Conservation (phyloP, 2,113 vertebrate species). For the Hemiprocne comata region DNA sequence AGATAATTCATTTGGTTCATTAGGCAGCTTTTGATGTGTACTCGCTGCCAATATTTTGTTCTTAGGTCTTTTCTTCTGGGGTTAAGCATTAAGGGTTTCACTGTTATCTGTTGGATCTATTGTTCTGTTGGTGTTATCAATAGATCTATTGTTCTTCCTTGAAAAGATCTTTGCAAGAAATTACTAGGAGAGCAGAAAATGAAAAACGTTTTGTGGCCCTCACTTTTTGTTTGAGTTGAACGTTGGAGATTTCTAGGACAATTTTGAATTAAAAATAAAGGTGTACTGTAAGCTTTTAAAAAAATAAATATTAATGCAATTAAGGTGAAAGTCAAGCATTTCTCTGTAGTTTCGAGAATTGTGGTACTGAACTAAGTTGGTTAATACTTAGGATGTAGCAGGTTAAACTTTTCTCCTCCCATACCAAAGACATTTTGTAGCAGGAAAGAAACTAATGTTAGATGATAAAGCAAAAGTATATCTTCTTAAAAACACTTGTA, state of each 20-base stretch:
- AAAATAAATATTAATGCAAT: not conserved
- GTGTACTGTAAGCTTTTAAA: not conserved
- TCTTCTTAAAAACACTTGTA: not conserved
- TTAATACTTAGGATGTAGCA: not conserved
- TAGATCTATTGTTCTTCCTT: not conserved
- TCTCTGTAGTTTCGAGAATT: not conserved
- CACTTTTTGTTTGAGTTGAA: not conserved
- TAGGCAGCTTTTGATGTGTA: not conserved
- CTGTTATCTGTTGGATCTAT: not conserved
- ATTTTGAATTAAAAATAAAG: not conserved
- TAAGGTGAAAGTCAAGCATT: not conserved
- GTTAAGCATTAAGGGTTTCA: not conserved
- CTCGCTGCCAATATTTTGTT: not conserved
- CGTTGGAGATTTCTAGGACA: not conserved
- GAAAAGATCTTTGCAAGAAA: not conserved
- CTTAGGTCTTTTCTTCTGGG: not conserved
- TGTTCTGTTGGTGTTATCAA: not conserved
- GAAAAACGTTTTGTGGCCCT: rapidly evolving
- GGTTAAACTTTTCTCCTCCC: not conserved
- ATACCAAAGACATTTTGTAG: not conserved
- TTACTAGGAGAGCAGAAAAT: not conserved
- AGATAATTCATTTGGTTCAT: slow-evolving; percentile 20
- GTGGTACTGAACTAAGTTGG: not conserved
- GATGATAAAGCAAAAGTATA: not conserved
- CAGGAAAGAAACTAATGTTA: not conserved